A percentile compares a stretch with the other conserved stretches of the same genome.
phyloP scores from a whole-genome alignment of 2,888 invertebrate genomes.

The Spodoptera littoralis region DNA sequence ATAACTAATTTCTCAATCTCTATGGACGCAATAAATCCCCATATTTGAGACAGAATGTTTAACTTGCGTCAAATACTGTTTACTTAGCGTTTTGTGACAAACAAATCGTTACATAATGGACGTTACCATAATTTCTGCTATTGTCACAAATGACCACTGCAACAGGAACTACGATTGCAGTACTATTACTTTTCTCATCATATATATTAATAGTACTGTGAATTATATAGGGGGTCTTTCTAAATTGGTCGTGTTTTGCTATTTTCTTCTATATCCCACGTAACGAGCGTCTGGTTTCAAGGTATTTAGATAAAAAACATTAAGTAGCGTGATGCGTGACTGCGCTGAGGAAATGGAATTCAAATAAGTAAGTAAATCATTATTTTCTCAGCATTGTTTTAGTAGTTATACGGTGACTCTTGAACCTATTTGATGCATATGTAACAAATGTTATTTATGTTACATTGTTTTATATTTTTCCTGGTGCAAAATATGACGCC shows the following conservation, averaged over 20 bases:
- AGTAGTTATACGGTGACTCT: constrained; percentile 38
- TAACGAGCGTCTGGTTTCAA: constrained; percentile 59
- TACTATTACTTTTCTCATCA: constrained; percentile 35
- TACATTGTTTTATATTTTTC: constrained; percentile 18
- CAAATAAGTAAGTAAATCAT: constrained; percentile 44
- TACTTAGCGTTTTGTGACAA: constrained; percentile 36
- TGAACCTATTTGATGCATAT: constrained; percentile 31
- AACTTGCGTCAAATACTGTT: constrained; percentile 15
- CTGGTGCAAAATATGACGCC: constrained; percentile 21
- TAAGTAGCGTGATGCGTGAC: constrained; percentile 62
- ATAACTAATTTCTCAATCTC: no score
- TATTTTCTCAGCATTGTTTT: constrained; percentile 52
- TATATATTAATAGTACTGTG: constrained; percentile 20
- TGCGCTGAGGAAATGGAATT: constrained; percentile 57
- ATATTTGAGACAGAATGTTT: not conserved
- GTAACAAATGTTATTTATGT: constrained; percentile 16
- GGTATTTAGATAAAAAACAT: constrained; percentile 62
- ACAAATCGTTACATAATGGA: constrained; percentile 39
- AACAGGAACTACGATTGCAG: constrained; percentile 45
- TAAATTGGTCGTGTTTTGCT: constrained; percentile 37
- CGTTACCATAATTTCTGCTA: constrained; percentile 21
- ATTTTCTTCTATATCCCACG: constrained; percentile 56
- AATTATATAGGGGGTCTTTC: constrained; percentile 31
- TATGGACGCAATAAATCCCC: not conserved
- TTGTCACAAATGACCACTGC: constrained; percentile 42